phyloP scores from a whole-genome alignment of 2,113 vertebrate species.

The Hippocampus zosterae region DNA sequence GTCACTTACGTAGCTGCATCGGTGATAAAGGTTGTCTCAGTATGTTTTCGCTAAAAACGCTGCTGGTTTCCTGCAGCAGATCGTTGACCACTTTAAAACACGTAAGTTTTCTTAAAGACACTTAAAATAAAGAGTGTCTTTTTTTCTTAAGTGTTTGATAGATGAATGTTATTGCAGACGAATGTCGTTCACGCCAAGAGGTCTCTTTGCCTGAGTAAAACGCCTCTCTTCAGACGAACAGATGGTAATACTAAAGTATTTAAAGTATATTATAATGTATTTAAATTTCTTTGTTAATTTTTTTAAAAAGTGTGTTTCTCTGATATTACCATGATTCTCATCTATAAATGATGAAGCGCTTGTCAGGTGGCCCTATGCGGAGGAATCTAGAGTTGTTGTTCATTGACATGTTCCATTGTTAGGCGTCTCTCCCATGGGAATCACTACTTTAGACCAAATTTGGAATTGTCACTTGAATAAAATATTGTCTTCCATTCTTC shows the following conservation, averaged over 20 bases:
- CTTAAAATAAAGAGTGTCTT: neutral
- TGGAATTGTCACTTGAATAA: too few species aligned
- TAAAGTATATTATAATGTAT: too few species aligned
- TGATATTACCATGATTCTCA: too few species aligned
- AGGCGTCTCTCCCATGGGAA: too few species aligned
- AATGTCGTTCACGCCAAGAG: slow-evolving; percentile 46
- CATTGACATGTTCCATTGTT: too few species aligned
- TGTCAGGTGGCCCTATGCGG: too few species aligned
- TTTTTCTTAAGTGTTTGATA: too few species aligned
- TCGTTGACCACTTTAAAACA: slow-evolving; percentile 38
- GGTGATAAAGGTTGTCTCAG: neutral
- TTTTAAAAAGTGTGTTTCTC: too few species aligned
- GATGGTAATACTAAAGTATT: slow-evolving; percentile 32
- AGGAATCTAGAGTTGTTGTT: too few species aligned
- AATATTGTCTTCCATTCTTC: neutral
- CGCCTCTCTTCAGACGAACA: slow-evolving; percentile 30
- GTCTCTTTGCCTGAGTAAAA: slow-evolving; percentile 39
- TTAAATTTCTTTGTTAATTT: neutral
- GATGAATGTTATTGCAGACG: slow-evolving; percentile 31
- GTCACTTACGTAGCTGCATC: slow-evolving; percentile 31
- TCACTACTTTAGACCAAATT: too few species aligned
- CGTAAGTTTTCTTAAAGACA: slow-evolving; percentile 28
- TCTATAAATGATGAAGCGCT: too few species aligned
- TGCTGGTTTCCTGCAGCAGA: slow-evolving; percentile 37
- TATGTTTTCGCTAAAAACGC: slow-evolving; percentile 55